A percentile compares a stretch with the other conserved stretches of the same genome.
These are phyloP conservation scores for Trichoplusia ni DNA, from an alignment of 1,140 invertebrate species.

Conservation along the genomic window DNA sequence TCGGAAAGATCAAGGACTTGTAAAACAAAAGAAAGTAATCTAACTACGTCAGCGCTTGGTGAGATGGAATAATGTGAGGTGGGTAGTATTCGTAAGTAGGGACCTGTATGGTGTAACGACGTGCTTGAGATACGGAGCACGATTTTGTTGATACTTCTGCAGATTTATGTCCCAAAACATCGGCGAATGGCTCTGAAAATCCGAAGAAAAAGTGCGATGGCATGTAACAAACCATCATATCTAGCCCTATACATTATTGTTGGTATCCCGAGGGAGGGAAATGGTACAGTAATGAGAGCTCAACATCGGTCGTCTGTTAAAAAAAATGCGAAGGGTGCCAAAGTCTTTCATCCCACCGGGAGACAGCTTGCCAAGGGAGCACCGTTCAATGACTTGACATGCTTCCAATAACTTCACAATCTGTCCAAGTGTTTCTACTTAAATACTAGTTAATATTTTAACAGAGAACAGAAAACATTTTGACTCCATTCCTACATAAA, in stretches of 20 bases:
- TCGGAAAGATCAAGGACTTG: slow-evolving; percentile 6
- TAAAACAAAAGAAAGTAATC: slow-evolving; percentile 22
- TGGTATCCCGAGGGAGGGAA: slow-evolving; percentile 40
- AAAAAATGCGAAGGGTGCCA: slow-evolving; percentile 43
- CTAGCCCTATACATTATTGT: not conserved
- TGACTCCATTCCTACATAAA: no score
- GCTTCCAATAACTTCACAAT: not conserved
- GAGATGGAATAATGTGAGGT: not conserved
- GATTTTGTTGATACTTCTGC: no score
- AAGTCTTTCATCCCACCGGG: slow-evolving; percentile 34
- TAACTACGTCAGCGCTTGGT: not conserved
- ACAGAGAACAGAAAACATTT: no score
- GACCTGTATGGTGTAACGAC: no score
- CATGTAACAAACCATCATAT: no score
- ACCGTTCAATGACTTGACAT: not conserved
- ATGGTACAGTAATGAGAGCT: slow-evolving; percentile 64
- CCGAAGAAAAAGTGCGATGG: no score
- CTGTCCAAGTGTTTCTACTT: slow-evolving; percentile 6
- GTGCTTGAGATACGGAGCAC: not conserved
- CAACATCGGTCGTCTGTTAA: slow-evolving; percentile 13
- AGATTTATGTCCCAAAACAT: no score
- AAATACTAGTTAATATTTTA: not conserved
- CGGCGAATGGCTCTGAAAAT: no score
- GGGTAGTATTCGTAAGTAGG: not conserved
- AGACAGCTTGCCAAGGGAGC: slow-evolving; percentile 26